Percentiles rank a stretch among this genome's conserved stretches.
Conservation (phyloP, 2,888 invertebrate species). For the Sinhomidia bicolor region DNA sequence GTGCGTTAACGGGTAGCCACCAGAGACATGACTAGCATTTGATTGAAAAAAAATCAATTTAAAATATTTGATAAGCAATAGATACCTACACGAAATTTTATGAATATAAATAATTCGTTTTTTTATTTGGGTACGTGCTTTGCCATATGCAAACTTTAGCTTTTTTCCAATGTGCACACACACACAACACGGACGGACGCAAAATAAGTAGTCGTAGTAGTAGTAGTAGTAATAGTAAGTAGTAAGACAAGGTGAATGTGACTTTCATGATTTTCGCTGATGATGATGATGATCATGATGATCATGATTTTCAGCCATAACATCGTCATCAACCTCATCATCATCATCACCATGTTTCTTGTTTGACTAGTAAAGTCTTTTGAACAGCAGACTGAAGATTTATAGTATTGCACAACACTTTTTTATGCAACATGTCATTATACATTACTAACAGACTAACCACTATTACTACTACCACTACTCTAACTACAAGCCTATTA, state of each 20-base stretch:
- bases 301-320: background rate
- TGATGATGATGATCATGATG: conserved; percentile 38
- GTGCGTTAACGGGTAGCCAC: background rate
- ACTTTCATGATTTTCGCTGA: too few species aligned
- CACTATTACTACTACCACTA: background rate
- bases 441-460: conserved; percentile 24
- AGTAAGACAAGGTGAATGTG: conserved; percentile 69
- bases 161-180: conserved; percentile 4
- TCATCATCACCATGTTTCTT: conserved; percentile 21
- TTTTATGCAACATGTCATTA: conserved; percentile 42
- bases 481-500: background rate
- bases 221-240: too few species aligned
- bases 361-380: conserved; percentile 38
- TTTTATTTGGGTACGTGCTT: background rate
- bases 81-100: too few species aligned
- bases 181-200: too few species aligned
- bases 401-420: conserved; percentile 28
- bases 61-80: background rate
- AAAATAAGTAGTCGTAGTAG: too few species aligned
- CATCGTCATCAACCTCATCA: background rate
- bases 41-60: too few species aligned
- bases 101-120: too few species aligned
- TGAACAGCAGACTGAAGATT: conserved; percentile 41
- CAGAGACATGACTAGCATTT: background rate
- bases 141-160: conserved; percentile 3